A percentile compares a stretch with the other conserved stretches of the same genome.
Conservation (phyloP, 2,113 vertebrate species). For the Ophiodon elongatus region DNA sequence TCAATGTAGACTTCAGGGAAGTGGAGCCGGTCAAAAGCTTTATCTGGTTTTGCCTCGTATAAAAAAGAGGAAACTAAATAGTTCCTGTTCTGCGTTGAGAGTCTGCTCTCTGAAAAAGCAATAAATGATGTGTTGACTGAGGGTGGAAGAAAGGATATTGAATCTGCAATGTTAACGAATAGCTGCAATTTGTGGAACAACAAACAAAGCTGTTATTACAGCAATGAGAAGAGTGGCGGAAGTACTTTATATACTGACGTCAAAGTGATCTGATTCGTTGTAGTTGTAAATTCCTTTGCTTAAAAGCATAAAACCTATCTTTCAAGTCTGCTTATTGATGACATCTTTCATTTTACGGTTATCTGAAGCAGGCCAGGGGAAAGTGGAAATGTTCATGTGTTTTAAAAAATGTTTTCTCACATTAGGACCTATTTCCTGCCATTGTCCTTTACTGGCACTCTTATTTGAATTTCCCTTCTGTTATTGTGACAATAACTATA, state of each 20-base stretch:
- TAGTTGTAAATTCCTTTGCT: conserved; percentile 25
- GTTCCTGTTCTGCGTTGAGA: conserved; percentile 53
- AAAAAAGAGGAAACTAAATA: conserved; percentile 63
- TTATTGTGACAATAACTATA: conserved; percentile 5
- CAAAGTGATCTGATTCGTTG: not conserved
- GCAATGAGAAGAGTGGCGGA: not conserved
- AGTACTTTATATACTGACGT: not conserved
- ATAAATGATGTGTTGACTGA: conserved; percentile 69
- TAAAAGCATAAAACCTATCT: not conserved
- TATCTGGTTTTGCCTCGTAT: conserved; percentile 16
- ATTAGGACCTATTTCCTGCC: not conserved
- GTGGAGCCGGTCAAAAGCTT: not conserved
- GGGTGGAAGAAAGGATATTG: conserved; percentile 70
- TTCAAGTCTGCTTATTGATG: not conserved
- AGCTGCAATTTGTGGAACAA: conserved; percentile 57
- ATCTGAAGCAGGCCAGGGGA: not conserved
- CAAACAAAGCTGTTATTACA: conserved; percentile 55
- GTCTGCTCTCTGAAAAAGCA: conserved; percentile 33
- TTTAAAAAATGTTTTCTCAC: not conserved
- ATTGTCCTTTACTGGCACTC: not conserved
- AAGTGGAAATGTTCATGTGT: not conserved
- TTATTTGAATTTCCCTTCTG: conserved; percentile 18
- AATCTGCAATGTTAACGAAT: conserved; percentile 42
- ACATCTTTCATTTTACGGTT: not conserved
- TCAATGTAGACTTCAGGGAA: no score